phyloP scores from a whole-genome alignment of 2,113 vertebrate species.

The Panthera tigris region DNA sequence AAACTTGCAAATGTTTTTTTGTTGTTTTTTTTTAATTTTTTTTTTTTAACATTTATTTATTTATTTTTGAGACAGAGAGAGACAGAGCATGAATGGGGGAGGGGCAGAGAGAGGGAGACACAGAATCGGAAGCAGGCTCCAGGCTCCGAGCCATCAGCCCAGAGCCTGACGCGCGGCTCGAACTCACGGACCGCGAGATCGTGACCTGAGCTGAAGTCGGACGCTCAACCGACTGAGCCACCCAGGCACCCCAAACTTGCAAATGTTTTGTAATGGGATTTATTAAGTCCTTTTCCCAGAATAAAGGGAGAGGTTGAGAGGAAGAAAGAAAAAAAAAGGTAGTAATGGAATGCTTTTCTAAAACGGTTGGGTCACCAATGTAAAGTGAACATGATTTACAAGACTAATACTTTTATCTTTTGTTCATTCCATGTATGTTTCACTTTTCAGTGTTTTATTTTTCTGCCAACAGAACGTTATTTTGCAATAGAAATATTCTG shows the following conservation, averaged over 20 bases:
- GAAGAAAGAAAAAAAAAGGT: constrained; percentile 37
- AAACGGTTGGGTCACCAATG: background rate
- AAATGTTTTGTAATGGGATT: constrained; percentile 63
- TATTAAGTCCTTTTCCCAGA: constrained; percentile 46
- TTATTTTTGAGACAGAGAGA: too few relatives aligned
- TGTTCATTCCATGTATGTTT: background rate
- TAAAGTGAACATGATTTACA: constrained; percentile 33
- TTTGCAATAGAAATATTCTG: constrained; percentile 75
- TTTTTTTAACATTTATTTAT: too few relatives aligned
- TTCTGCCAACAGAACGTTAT: constrained; percentile 69
- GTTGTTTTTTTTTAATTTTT: too few relatives aligned
- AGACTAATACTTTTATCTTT: constrained; percentile 15
- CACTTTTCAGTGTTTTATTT: constrained; percentile 71
- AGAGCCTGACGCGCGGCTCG: too few relatives aligned
- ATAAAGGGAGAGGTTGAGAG: background rate
- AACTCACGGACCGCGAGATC: too few relatives aligned
- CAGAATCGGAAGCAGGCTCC: too few relatives aligned
- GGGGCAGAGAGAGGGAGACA: too few relatives aligned
- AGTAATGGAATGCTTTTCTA: background rate
- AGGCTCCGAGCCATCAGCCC: too few relatives aligned
- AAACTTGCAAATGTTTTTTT: constrained; percentile 25
- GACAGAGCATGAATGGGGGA: too few relatives aligned
- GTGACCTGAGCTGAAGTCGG: too few relatives aligned
- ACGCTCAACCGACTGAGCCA: too few relatives aligned
- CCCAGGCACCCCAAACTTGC: background rate